Base-by-base conservation (phyloP, 2,113 vertebrate species). In the Motacilla tschutschensis region DNA sequence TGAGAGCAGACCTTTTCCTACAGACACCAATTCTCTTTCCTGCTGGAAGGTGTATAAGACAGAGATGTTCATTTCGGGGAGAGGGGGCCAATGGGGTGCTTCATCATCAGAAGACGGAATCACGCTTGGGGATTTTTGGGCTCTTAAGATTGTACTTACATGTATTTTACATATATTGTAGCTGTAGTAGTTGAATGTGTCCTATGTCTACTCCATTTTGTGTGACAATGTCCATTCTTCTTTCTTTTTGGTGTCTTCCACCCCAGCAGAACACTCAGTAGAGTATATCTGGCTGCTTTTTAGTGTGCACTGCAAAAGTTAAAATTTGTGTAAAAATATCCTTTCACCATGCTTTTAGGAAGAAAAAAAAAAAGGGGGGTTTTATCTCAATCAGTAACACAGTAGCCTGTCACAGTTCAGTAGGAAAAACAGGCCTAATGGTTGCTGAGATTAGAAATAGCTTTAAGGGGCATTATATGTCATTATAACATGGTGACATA, bases 361-460 rank as follows among this genome's bases (percentile, higher is more conserved):
- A 31, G 47, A 38, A 19, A 24, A 17, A 43, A 12, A 51, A 59
- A 24, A 11, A 12, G 4, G 7, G 12, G 14, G 4, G 7, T 0
- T 72, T 87, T 85, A 44, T 67, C 57, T 62, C 12, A 36, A 22
- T 46, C 35, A 24, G 17, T 63, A 57, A 9, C 63, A 44, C 43
- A 58, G 43, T 38, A 62, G 13, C 5, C 29, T 65, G n/a, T 25
- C 50, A 15, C 8, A 67, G 16, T 46, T 83, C 21, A 43, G 33
- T 33, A 54, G 54, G 77, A 92, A 62, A 81, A 88, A 72, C 0
- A 1, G 63, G 29, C 33, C 24, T 65, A 43, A 69, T 72, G 80
- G 35, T 48, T 59, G 40, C 60, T 81, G 70, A 79, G 54, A 25
- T 83, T 83, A 67, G 66, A 70, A 91, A 63, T 76, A 50, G 35